These are phyloP conservation scores for Cephus runcator DNA, from an alignment of 2,888 invertebrate species.

Conservation along the genomic window DNA sequence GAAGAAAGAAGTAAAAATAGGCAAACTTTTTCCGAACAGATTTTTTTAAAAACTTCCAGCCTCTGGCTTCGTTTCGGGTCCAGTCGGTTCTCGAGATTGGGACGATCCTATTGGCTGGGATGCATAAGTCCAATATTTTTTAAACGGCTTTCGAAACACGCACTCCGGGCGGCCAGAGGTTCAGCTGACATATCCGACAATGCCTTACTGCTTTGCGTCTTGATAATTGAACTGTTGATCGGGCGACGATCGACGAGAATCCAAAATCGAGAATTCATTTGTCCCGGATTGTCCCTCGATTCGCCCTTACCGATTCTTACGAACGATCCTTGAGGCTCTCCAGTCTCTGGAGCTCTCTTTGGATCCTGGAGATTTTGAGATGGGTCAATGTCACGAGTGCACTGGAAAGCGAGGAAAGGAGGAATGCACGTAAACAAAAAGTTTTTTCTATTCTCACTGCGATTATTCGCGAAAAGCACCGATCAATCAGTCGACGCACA, in stretches of 20 bases:
- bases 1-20: neutral
- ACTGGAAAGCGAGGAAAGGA: neutral
- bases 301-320: neutral
- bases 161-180: conserved; percentile 56
- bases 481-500: neutral
- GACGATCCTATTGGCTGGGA: neutral
- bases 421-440: neutral
- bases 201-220: conserved; percentile 64
- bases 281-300: neutral
- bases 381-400: too few relatives aligned
- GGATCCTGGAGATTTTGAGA: too few relatives aligned
- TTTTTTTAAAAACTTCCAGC: neutral
- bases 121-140: neutral
- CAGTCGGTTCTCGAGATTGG: neutral
- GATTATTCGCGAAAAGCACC: neutral
- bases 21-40: conserved; percentile 4
- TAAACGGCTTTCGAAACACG: conserved; percentile 53
- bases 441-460: neutral
- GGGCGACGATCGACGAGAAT: neutral
- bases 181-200: conserved; percentile 64
- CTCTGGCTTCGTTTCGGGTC: neutral
- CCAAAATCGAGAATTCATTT: neutral
- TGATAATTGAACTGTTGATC: conserved; percentile 22
- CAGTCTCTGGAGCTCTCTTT: too few relatives aligned
- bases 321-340: too few relatives aligned